phyloP scores from a whole-genome alignment of 2,888 invertebrate species.

The Gryllus longicercus region DNA sequence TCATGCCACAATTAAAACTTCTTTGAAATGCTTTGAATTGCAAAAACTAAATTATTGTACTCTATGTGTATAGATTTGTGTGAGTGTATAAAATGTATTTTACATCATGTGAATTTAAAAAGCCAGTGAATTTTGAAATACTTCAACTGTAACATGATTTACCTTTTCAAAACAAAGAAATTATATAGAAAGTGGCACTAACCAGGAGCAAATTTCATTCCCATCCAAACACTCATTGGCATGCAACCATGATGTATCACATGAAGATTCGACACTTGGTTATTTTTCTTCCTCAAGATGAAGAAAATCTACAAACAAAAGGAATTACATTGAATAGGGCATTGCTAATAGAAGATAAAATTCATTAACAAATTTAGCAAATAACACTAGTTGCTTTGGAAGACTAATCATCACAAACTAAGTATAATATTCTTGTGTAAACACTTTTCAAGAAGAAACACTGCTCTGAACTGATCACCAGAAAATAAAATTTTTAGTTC shows the following conservation, averaged over 20 bases:
- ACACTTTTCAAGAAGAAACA: no score
- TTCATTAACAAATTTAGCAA: constrained; percentile 12
- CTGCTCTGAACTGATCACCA: no score
- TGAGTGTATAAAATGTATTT: no score
- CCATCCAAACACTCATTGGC: constrained; percentile 96
- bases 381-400: not conserved
- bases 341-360: constrained; percentile 8
- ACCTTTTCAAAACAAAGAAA: not conserved
- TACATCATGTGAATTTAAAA: no score
- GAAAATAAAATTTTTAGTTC: no score
- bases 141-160: no score
- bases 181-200: constrained; percentile 42
- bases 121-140: no score
- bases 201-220: constrained; percentile 92
- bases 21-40: no score
- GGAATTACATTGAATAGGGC: not conserved
- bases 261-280: constrained; percentile 89
- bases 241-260: constrained; percentile 96
- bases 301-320: constrained; percentile 68
- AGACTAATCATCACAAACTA: not conserved
- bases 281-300: constrained; percentile 88
- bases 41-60: no score
- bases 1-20: no score
- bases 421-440: no score
- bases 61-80: no score